Percentiles rank a stretch among this genome's conserved stretches.
Conservation (phyloP, 1,140 invertebrate species). For the Drosophila malerkotliana region DNA sequence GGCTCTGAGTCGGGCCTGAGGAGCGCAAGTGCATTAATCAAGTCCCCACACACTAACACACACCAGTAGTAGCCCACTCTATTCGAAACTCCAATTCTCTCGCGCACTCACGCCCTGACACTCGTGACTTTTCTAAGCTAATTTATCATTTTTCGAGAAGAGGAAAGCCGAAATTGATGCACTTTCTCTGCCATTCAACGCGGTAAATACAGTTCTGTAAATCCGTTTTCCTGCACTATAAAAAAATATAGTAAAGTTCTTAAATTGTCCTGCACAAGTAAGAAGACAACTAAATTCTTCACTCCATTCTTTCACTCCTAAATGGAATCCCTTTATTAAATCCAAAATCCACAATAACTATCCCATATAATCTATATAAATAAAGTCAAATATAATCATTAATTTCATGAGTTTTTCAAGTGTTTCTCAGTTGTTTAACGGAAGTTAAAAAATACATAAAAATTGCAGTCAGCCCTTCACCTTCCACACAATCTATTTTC, state of each 20-base stretch:
- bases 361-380: too few species aligned
- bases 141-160: constrained; percentile 63
- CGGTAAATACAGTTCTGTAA: constrained; percentile 27
- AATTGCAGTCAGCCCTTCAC: constrained; percentile 62
- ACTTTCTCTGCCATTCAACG: constrained; percentile 57
- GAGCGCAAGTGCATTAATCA: constrained; percentile 72
- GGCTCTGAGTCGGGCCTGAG: constrained; percentile 16
- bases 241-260: not conserved
- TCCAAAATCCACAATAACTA: too few species aligned
- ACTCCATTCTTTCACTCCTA: too few species aligned
- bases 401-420: not conserved
- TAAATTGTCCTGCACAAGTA: not conserved
- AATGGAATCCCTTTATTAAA: too few species aligned
- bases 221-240: constrained; percentile 20
- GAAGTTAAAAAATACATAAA: constrained; percentile 60
- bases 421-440: constrained; percentile 20
- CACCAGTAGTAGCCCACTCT: constrained; percentile 43
- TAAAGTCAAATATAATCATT: too few species aligned
- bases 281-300: too few species aligned
- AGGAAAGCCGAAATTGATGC: constrained; percentile 46
- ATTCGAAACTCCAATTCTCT: constrained; percentile 44
- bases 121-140: constrained; percentile 76
- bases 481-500: constrained; percentile 53
- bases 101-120: constrained; percentile 70
- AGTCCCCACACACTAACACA: constrained; percentile 54